These are phyloP conservation scores for Trichosurus vulpecula DNA, from an alignment of 2,797 vertebrate genomes.

Conservation along the genomic window DNA sequence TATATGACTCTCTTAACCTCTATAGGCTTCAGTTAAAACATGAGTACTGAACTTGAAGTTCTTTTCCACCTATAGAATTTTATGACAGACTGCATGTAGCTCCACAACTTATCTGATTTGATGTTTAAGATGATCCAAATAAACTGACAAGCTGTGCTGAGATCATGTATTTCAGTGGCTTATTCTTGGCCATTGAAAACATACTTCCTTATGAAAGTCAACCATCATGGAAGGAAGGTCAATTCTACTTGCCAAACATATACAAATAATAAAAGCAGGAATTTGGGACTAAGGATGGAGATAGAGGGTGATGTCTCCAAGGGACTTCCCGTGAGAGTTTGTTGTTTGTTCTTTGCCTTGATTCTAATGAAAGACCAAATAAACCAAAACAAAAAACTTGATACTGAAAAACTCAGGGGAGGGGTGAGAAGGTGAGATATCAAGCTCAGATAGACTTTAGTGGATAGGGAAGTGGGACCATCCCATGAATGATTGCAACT, in stretches of 20 bases:
- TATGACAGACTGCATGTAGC: background rate
- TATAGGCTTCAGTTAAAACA: background rate
- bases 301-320: background rate
- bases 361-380: background rate
- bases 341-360: background rate
- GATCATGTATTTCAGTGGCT: background rate
- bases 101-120: background rate
- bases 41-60: background rate
- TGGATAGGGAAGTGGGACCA: background rate
- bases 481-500: background rate
- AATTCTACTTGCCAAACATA: background rate
- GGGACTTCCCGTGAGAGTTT: background rate
- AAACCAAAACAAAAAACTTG: background rate
- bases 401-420: background rate
- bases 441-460: background rate
- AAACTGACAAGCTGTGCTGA: background rate
- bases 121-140: background rate
- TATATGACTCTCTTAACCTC: background rate
- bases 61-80: background rate
- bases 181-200: background rate
- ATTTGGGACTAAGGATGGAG: background rate
- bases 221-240: background rate
- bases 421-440: background rate
- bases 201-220: background rate
- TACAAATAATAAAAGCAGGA: background rate